Percentiles rank a stretch among this genome's conserved stretches.
Evolutionary conservation across 2,888 invertebrate genomes (phyloP).

Genomic region (Automeris io): DNA sequence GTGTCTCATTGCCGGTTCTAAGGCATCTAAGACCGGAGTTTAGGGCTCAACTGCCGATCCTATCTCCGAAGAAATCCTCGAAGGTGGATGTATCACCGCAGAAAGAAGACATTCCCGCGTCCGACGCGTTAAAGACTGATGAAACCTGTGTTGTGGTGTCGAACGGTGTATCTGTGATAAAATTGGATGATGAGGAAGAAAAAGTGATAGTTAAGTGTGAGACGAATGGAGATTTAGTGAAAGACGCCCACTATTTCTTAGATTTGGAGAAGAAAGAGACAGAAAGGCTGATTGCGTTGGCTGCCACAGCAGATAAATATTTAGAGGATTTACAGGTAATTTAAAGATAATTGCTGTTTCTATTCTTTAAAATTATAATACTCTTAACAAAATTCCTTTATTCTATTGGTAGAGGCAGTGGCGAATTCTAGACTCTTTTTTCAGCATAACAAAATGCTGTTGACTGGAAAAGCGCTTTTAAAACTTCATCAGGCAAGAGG

Average conservation of each 20-base stretch:
- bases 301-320: slow-evolving; percentile 83
- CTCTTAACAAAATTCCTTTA: too few species aligned
- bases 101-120: slow-evolving; percentile 51
- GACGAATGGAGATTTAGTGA: slow-evolving; percentile 53
- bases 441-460: too few species aligned
- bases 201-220: slow-evolving; percentile 35
- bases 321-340: slow-evolving; percentile 74
- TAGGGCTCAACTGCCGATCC: slow-evolving; percentile 86
- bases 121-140: slow-evolving; percentile 42
- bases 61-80: slow-evolving; percentile 76
- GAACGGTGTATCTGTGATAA: slow-evolving; percentile 63
- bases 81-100: slow-evolving; percentile 52
- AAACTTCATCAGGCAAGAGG: too few species aligned
- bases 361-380: too few species aligned
- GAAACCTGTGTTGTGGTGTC: slow-evolving; percentile 32
- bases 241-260: slow-evolving; percentile 88
- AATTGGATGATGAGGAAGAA: slow-evolving; percentile 36
- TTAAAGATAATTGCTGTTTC: too few species aligned
- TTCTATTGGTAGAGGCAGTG: too few species aligned
- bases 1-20: slow-evolving; percentile 82
- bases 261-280: slow-evolving; percentile 85
- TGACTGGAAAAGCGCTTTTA: too few species aligned
- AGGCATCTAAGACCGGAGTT: slow-evolving; percentile 91
- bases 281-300: slow-evolving; percentile 80
- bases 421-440: too few species aligned